Evolutionary conservation across 2,113 vertebrate species (phyloP), one percentile per base, ranked within the genome.

Genomic region (Austrofundulus limnaeus): DNA sequence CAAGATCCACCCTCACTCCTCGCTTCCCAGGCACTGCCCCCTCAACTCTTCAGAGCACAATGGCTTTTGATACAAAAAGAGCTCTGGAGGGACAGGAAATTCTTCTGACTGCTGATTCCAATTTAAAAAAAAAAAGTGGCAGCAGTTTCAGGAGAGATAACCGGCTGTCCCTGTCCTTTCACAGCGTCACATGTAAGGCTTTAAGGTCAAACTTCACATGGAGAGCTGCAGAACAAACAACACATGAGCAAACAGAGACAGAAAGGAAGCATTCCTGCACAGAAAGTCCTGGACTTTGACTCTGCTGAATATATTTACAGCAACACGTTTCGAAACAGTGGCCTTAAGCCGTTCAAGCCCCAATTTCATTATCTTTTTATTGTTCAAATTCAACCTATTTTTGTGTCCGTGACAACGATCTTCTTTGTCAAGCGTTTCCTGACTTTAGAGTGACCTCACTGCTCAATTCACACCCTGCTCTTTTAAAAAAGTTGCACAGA

Each of bases 161-260:
- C 61, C 62, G 43, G 70, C 49, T 58, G 28, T 28, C 28, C 31
- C 31, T 10, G 83, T 64, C 78, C 69, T 84, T 75, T n/a, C 68
- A 17, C 14, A n/a, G n/a, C 45, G 56, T 83, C 59, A 23, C 38
- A 49, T 45, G 14, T 4, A 20, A n/a, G 73, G 84, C 77, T 55
- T 52, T 10, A 71, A 60, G 89, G 86, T 88, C 87, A 90, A 90
- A 91, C 85, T 91, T 87, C 88, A 87, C 20, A 63, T 63, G 57
- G 41, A 34, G 75, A 50, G 70, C 41, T 31, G 7, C 77, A 83
- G 77, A 82, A 52, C 82, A 91, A 89, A 90, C 85, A 90, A 15
- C 38, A 53, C 65, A 23, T 28, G 64, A 65, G 53, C 72, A 81
- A 79, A 87, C 60, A 78, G 38, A 62, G 66, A 77, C 59, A 68